Evolutionary conservation across 2,888 invertebrate genomes (phyloP).

Genomic region (Lasius fuliginosus): DNA sequence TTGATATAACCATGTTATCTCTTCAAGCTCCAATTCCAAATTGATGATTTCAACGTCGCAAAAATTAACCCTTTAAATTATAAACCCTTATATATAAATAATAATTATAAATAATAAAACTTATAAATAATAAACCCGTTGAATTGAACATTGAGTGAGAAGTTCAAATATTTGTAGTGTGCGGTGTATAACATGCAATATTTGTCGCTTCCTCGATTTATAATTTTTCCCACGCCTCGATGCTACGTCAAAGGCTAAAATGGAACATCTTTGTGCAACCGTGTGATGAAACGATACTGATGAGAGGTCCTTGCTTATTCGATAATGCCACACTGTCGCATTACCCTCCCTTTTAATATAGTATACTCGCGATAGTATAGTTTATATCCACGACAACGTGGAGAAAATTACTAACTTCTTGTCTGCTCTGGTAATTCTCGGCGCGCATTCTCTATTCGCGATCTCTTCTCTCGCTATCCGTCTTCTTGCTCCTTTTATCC

Average conservation of each 20-base stretch:
- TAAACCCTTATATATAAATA: no score
- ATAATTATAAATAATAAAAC: no score
- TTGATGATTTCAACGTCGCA: background rate
- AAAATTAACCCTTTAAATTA: slow-evolving; percentile 5
- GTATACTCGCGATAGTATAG: slow-evolving; percentile 26
- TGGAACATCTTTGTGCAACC: background rate
- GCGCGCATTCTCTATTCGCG: slow-evolving; percentile 20
- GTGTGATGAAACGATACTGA: background rate
- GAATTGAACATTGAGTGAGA: background rate
- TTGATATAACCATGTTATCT: background rate
- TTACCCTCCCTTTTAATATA: slow-evolving; percentile 48
- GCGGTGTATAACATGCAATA: no score
- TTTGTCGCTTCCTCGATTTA: background rate
- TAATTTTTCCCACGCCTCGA: background rate
- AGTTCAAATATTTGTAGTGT: background rate
- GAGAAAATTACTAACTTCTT: slow-evolving; percentile 73
- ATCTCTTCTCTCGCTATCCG: slow-evolving; percentile 19
- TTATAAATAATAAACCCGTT: no score
- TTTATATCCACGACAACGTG: slow-evolving; percentile 54
- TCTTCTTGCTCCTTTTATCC: slow-evolving; percentile 42
- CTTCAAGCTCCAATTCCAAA: background rate
- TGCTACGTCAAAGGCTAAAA: background rate
- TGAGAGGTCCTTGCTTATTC: slow-evolving; percentile 25
- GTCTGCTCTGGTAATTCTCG: slow-evolving; percentile 67
- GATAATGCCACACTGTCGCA: slow-evolving; percentile 24